Conservation (phyloP, 35 echinoderm and acorn worm species). For the Antedon bifida region DNA sequence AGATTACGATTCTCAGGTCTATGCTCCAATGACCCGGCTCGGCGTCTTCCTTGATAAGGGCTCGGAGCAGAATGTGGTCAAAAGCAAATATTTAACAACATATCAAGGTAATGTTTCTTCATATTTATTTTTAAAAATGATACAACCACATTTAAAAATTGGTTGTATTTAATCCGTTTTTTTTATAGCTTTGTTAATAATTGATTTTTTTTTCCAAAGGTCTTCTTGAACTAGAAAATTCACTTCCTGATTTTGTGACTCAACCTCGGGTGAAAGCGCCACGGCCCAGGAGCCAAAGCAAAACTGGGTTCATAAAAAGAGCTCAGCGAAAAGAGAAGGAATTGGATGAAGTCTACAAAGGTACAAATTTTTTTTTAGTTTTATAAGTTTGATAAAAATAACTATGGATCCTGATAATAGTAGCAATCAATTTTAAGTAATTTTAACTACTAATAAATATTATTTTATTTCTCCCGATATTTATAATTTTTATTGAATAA, state of each 20-base stretch:
- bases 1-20: slow-evolving; percentile 49
- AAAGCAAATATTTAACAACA: slow-evolving; percentile 93
- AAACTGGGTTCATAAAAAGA: slow-evolving; percentile 70
- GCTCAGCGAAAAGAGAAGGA: slow-evolving; percentile 79
- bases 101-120: slow-evolving; percentile 98
- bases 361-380: slow-evolving; percentile 15
- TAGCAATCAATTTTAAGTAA: no score
- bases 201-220: slow-evolving; percentile 18
- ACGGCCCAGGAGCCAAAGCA: slow-evolving; percentile 65
- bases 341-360: slow-evolving; percentile 80
- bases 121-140: no score
- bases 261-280: slow-evolving; percentile 85
- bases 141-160: no score
- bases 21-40: slow-evolving; percentile 85
- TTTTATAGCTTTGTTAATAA: no score
- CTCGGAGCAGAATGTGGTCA: slow-evolving; percentile 77
- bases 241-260: slow-evolving; percentile 88
- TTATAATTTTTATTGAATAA: no score
- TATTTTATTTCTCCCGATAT: no score
- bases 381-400: no score
- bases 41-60: slow-evolving; percentile 96
- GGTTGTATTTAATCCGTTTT: no score
- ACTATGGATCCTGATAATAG: no score
- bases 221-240: slow-evolving; percentile 79
- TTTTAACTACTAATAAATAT: no score